Evolutionary conservation across 2,888 invertebrate genomes (phyloP).

Genomic region (Schizaphis graminum): DNA sequence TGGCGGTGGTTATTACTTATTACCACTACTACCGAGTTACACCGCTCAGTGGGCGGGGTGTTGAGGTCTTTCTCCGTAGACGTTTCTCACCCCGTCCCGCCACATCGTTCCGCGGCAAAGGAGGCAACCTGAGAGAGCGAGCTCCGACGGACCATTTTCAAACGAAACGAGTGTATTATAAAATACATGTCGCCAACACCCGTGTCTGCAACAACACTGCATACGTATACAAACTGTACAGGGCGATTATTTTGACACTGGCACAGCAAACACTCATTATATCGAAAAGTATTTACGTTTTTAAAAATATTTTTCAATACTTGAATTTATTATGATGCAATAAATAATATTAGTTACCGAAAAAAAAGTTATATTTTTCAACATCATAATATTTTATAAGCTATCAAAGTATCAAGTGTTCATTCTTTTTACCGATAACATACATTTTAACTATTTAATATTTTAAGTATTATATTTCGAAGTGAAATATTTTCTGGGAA

Average conservation of each 20-base stretch:
- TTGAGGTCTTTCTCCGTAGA: background rate
- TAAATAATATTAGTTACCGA: background rate
- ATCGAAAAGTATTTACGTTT: background rate
- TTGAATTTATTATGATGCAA: background rate
- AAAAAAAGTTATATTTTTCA: background rate
- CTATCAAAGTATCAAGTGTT: too few species aligned
- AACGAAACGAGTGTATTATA: background rate
- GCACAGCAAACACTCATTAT: background rate
- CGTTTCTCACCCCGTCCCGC: background rate
- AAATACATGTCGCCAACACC: background rate
- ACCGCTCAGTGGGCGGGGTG: background rate
- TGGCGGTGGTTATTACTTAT: constrained; percentile 13
- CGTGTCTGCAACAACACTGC: background rate
- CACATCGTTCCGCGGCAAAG: background rate
- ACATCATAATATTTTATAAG: background rate
- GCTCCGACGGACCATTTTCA: background rate
- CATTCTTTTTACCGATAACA: background rate
- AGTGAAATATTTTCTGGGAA: background rate
- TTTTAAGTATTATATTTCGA: background rate
- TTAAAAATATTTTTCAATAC: background rate
- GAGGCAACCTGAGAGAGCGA: background rate
- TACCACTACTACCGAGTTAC: constrained; percentile 58
- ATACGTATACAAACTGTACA: background rate
- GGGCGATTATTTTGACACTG: background rate
- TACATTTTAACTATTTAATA: background rate